Evolutionary conservation across 2,113 vertebrate species (phyloP), one percentile per base, ranked within the genome.

Genomic region (Odontesthes bonariensis): DNA sequence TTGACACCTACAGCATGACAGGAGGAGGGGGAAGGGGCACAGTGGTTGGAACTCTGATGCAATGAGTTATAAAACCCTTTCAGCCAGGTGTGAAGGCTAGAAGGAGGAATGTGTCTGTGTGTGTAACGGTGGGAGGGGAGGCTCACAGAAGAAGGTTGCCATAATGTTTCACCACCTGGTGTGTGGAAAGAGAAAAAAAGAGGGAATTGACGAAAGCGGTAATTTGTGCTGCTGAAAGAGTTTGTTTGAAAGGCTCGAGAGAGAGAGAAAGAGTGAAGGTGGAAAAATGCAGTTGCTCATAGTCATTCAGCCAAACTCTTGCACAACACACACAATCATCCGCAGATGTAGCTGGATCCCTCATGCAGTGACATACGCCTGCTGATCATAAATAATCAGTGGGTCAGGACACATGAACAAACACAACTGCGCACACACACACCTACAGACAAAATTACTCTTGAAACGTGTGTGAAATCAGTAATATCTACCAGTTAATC

Each of bases 1-100:
- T 46, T 32, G 69, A 84, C 84, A 86, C 68, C 84, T 69, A 61
- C 47, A 65, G 73, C 62, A 63, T 6, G 19, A 80, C 56, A 56
- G 31, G 68, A 74, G 47, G 27, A 69, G 66, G 55, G 60, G 70
- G 46, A 33, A 47, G 52, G 59, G 46, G 54, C 19, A 16, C 14
- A 6, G 7, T 27, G 14, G 11, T 53, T 3, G 33, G 32, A 62
- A 65, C 23, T 55, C 47, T 70, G 82, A 82, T n/a, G 16, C 65
- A 73, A 40, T 0, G 8, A 20, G 44, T 49, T 73, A 58, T 22
- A 56, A 78, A 79, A 77, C 52, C 64, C 46, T 77, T 17, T 33
- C 74, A 81, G 52, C 49, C 63, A 70, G 67, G 46, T 13, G 6
- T 69, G 73, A 85, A 83, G 53, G 44, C 64, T 59, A 38, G 35